A percentile compares a stretch with the other conserved stretches of the same genome.
These are phyloP conservation scores for Heterohyrax brucei DNA, from an alignment of 2,797 vertebrate genomes.

Conservation along the genomic window DNA sequence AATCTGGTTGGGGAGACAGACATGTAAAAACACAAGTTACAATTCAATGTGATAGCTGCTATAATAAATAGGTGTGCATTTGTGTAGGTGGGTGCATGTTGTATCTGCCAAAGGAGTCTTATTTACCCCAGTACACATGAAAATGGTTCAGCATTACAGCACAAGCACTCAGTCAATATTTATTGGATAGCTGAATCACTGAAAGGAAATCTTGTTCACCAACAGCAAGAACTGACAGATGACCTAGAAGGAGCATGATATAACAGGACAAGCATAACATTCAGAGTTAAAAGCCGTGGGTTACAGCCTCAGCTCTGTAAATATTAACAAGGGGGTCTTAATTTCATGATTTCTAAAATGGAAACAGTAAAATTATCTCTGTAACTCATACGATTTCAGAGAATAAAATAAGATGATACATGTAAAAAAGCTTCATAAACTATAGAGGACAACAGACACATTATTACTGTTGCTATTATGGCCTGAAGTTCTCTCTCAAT, in stretches of 20 bases:
- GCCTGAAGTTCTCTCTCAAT: slow-evolving; percentile 36
- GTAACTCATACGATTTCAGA: slow-evolving; percentile 40
- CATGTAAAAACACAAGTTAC: slow-evolving; percentile 79
- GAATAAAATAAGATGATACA: slow-evolving; percentile 49
- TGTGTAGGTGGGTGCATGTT: slow-evolving; percentile 43
- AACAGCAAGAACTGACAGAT: slow-evolving; percentile 57
- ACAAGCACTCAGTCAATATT: slow-evolving; percentile 55
- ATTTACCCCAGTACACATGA: slow-evolving; percentile 55
- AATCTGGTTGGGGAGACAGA: slow-evolving; percentile 71
- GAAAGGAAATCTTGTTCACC: slow-evolving; percentile 61
- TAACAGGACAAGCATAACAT: slow-evolving; percentile 5
- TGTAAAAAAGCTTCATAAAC: slow-evolving; percentile 60
- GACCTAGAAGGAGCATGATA: slow-evolving; percentile 60
- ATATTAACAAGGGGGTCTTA: slow-evolving; percentile 56
- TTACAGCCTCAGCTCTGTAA: slow-evolving; percentile 15
- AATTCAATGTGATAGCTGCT: slow-evolving; percentile 62
- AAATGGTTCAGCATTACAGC: slow-evolving; percentile 55
- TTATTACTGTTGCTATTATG: not conserved
- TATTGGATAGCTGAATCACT: slow-evolving; percentile 50
- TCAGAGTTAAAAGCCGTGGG: slow-evolving; percentile 46
- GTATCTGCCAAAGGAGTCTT: slow-evolving; percentile 15
- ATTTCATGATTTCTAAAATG: slow-evolving; percentile 61
- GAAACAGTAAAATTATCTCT: slow-evolving; percentile 67
- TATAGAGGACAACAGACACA: slow-evolving; percentile 56
- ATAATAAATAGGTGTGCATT: slow-evolving; percentile 41